Conservation (phyloP, 2,113 vertebrate species). For the Trachemys scripta region DNA sequence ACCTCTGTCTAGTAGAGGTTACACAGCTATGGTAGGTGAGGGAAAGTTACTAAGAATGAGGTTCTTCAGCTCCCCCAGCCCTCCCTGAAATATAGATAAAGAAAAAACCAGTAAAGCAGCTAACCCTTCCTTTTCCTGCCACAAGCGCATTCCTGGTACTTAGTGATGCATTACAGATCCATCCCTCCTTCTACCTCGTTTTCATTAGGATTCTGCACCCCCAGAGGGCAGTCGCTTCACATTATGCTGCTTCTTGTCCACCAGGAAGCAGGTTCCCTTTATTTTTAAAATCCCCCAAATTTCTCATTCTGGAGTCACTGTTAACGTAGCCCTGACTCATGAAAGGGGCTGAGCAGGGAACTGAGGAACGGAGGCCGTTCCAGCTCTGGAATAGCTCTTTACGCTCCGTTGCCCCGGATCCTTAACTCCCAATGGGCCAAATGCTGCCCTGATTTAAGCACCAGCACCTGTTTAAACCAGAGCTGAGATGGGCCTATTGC, state of each 20-base stretch:
- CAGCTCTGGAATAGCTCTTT: background rate
- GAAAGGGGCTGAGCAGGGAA: background rate
- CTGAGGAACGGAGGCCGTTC: background rate
- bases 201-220: background rate
- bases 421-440: background rate
- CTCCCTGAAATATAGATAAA: background rate
- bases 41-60: background rate
- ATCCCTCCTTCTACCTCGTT: background rate
- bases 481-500: background rate
- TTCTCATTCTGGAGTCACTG: background rate
- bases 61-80: background rate
- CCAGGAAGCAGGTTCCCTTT: too few species aligned
- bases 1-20: background rate
- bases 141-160: background rate
- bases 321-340: rapidly evolving
- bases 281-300: background rate
- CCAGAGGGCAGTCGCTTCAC: background rate
- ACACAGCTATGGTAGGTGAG: background rate
- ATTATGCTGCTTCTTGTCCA: background rate
- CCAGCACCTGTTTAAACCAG: background rate
- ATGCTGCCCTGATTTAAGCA: background rate
- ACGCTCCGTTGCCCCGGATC: background rate
- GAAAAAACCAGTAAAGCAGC: background rate
- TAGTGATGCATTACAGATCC: background rate
- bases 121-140: background rate